Conservation (phyloP, 53 echinoderm and acorn worm species). For the Temnopleurus reevesii region DNA sequence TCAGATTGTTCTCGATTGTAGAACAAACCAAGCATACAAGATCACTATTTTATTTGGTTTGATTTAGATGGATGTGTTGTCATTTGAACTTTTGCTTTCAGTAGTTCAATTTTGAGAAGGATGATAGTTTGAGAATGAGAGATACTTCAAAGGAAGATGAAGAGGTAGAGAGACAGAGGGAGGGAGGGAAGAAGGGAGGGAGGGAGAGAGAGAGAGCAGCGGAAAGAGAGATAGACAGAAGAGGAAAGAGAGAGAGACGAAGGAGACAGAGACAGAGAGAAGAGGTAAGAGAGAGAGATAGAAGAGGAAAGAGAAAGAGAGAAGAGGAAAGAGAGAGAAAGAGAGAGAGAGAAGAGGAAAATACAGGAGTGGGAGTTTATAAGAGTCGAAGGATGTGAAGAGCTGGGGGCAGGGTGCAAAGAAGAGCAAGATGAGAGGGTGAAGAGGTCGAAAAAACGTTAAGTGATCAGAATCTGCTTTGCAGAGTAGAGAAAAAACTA, state of each 20-base stretch:
- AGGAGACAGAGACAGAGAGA: neutral
- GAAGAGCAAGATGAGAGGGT: too few species aligned
- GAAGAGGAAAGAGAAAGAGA: neutral
- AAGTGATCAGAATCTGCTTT: too few species aligned
- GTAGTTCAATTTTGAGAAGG: too few species aligned
- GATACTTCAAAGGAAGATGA: neutral
- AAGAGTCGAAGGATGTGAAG: neutral
- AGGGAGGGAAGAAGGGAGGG: neutral
- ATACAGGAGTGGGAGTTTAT: neutral
- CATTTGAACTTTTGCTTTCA: too few species aligned
- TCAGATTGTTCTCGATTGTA: too few species aligned
- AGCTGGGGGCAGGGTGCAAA: neutral
- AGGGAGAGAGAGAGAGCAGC: neutral
- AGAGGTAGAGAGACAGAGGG: neutral
- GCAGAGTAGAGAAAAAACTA: too few species aligned
- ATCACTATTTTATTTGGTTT: too few species aligned
- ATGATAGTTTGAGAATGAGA: neutral
- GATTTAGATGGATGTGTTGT: too few species aligned
- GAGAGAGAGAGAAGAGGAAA: neutral
- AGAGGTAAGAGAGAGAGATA: neutral
- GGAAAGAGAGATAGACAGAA: neutral
- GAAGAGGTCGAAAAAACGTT: too few species aligned
- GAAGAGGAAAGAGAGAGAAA: neutral
- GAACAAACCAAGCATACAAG: too few species aligned
- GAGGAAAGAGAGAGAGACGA: neutral